Conservation (phyloP, 2,888 invertebrate genomes). For the Bombyx huttoni region DNA sequence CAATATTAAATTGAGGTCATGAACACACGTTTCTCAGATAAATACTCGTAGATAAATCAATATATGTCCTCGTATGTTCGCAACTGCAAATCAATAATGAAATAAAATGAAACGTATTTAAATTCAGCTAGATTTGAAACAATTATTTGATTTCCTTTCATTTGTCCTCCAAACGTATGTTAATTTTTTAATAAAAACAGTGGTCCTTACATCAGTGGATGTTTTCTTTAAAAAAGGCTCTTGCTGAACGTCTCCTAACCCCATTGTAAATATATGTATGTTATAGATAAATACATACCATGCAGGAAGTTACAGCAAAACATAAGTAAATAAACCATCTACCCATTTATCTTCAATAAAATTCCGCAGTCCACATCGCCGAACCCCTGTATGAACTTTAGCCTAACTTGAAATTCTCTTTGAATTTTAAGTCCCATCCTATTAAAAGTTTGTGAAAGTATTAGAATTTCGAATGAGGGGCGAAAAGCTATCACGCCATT, state of each 20-base stretch:
- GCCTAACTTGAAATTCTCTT: slow-evolving; percentile 48
- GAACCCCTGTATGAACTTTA: slow-evolving; percentile 34
- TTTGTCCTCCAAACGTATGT: background rate
- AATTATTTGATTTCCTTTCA: background rate
- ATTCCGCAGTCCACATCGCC: slow-evolving; percentile 3
- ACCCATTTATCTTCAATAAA: slow-evolving; percentile 4
- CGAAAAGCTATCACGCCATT: slow-evolving; percentile 62
- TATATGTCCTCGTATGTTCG: slow-evolving; percentile 1
- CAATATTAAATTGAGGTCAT: slow-evolving; percentile 50
- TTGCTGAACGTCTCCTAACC: too few species aligned
- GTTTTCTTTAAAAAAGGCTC: too few species aligned
- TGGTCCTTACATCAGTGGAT: too few species aligned
- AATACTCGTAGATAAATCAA: slow-evolving; percentile 28
- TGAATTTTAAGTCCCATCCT: slow-evolving; percentile 68
- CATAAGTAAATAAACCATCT: slow-evolving; percentile 8
- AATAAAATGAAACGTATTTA: background rate
- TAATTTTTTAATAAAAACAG: too few species aligned
- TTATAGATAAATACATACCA: background rate
- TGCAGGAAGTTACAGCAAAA: slow-evolving; percentile 1
- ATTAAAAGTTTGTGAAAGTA: slow-evolving; percentile 70
- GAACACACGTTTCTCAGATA: slow-evolving; percentile 41
- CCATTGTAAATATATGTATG: too few species aligned
- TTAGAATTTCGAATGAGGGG: slow-evolving; percentile 69
- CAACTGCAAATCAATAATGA: background rate
- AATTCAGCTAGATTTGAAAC: background rate